Percentiles rank a stretch among this genome's conserved stretches.
phyloP scores from a whole-genome alignment of 2,888 invertebrate species.

The Apamea sordens region DNA sequence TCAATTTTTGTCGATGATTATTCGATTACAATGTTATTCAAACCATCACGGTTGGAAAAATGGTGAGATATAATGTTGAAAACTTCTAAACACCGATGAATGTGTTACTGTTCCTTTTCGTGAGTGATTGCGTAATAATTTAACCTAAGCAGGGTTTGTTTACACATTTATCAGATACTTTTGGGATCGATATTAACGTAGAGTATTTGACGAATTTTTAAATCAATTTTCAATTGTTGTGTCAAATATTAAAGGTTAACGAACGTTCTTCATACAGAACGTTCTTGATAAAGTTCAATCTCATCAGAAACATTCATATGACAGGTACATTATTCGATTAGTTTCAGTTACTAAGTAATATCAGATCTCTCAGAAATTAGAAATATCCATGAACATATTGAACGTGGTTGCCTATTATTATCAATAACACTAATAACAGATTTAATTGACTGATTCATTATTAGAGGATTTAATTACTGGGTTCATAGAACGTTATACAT shows the following conservation, averaged over 20 bases:
- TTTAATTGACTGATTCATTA: constrained; percentile 18
- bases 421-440: constrained; percentile 18
- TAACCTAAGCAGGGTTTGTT: neutral
- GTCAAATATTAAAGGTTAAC: constrained; percentile 7
- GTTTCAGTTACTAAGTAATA: constrained; percentile 46
- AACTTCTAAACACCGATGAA: neutral
- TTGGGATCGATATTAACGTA: neutral
- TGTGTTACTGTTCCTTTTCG: neutral
- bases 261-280: constrained; percentile 15
- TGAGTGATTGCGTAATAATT: neutral
- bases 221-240: neutral
- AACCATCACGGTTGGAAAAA: neutral
- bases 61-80: neutral
- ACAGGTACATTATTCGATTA: constrained; percentile 26
- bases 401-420: constrained; percentile 5
- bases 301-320: constrained; percentile 28
- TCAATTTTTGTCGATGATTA: neutral
- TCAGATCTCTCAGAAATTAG: constrained; percentile 17
- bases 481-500: neutral
- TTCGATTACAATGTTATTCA: neutral
- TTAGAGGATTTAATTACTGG: neutral
- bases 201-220: neutral
- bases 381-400: constrained; percentile 15
- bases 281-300: constrained; percentile 33
- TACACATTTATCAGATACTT: neutral